A percentile compares a stretch with the other conserved stretches of the same genome.
These are phyloP conservation scores for Nudaria mundana DNA, from an alignment of 2,888 invertebrate genomes.

Conservation along the genomic window DNA sequence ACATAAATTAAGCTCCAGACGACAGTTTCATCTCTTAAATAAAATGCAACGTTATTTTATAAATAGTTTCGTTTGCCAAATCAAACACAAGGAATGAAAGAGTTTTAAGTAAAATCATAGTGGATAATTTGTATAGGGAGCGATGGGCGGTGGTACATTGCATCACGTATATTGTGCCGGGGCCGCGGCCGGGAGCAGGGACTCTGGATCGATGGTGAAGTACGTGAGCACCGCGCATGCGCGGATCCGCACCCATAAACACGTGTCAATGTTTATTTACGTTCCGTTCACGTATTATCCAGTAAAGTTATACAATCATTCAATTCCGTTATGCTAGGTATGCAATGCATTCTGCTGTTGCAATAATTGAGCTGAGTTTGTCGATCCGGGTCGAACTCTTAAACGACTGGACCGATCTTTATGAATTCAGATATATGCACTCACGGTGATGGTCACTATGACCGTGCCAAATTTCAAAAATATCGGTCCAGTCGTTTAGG, in stretches of 20 bases:
- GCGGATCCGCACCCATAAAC: slow-evolving; percentile 58
- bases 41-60: slow-evolving; percentile 3
- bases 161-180: slow-evolving; percentile 51
- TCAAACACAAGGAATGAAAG: neutral
- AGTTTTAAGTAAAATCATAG: slow-evolving; percentile 1
- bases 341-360: too few relatives aligned
- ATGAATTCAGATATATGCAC: too few relatives aligned
- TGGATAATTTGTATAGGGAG: slow-evolving; percentile 5
- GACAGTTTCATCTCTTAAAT: slow-evolving; percentile 7
- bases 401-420: too few relatives aligned
- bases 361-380: too few relatives aligned
- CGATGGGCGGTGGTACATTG: slow-evolving; percentile 7
- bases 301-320: slow-evolving; percentile 30
- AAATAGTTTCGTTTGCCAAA: slow-evolving; percentile 3
- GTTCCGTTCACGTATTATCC: slow-evolving; percentile 59
- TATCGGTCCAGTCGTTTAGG: too few relatives aligned
- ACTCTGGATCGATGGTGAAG: slow-evolving; percentile 46
- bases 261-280: slow-evolving; percentile 81
- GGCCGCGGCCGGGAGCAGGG: slow-evolving; percentile 32
- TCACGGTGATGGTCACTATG: too few relatives aligned
- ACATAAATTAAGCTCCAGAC: slow-evolving; percentile 4
- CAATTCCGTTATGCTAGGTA: too few relatives aligned
- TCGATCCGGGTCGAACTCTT: too few relatives aligned
- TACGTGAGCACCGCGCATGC: slow-evolving; percentile 49
- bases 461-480: too few relatives aligned